Evolutionary conservation across 2,888 invertebrate species (phyloP), one percentile per base, ranked within the genome.

Genomic region (Alviniconcha strummeri): DNA sequence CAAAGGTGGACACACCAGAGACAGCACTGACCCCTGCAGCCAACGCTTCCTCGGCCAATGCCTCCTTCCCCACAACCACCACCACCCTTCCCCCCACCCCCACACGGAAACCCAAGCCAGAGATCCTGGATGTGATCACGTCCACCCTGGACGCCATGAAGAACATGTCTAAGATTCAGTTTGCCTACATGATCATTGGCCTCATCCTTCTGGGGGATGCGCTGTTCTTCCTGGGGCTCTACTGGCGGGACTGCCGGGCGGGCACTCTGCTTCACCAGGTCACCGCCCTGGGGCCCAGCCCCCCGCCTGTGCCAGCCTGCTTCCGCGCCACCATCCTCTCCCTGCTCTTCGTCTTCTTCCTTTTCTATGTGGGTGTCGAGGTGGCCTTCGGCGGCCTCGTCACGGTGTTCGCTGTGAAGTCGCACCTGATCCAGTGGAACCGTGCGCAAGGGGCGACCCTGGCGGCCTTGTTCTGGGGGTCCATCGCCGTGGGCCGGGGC

Each of bases 301-400:
- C 84, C 0, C 81, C 84, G 0, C 81, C 84, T 3, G 83, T 84
- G 17, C 72, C 86, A 7, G 52, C 64, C 4, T 86, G 88, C 8
- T 91, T 92, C 83, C 86, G 90, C 36, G 81, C 90, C 5, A 85
- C 90, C 13, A 86, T 94, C 13, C 90, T 94, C 4, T 82, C 90
- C 2, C 88, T 94, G 13, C 89, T 94, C 74, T 93, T 94, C 74
- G 60, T 93, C 57, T 94, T 94, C 85, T 93, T 93, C 84, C 91
- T 94, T 84, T 86, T 93, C 19, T 94, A 94, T 85, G 91, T 93
- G 69, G 94, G 94, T 5, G 91, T 93, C 87, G 94, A 94, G 88
- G 93, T 94, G 8, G 93, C 94, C 9, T 94, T 91, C 89, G 94
- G 94, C 3, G 94, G 93, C n/a, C 89, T 94, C n/a, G 88, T 94